These are phyloP conservation scores for Nothoprocta perdicaria DNA, from an alignment of 2,113 vertebrate genomes.

Conservation along the genomic window DNA sequence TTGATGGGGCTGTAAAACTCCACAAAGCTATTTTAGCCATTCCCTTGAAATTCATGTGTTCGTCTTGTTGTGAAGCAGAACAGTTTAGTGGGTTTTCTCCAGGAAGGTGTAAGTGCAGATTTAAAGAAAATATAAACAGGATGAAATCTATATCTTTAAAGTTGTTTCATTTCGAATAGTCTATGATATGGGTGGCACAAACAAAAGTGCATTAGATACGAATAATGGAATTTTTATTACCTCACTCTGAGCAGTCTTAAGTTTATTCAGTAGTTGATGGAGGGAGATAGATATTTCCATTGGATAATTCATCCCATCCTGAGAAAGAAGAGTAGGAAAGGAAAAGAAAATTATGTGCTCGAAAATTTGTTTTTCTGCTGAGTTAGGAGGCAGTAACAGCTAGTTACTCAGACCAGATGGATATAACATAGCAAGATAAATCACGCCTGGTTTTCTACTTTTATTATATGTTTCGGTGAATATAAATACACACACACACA, in stretches of 20 bases:
- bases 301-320: constrained; percentile 5
- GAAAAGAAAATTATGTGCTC: not conserved
- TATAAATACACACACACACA: no score
- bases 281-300: constrained; percentile 19
- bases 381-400: not conserved
- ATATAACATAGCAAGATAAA: not conserved
- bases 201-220: constrained; percentile 12
- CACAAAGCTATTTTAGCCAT: not conserved
- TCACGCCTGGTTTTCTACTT: not conserved
- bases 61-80: not conserved
- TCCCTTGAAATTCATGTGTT: not conserved
- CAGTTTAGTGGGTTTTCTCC: not conserved
- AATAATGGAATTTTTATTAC: not conserved
- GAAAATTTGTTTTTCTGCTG: constrained; percentile 12
- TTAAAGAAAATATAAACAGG: not conserved
- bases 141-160: not conserved
- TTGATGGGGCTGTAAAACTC: not conserved
- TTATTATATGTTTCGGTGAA: not conserved
- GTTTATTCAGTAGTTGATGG: not conserved
- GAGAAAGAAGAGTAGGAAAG: not conserved
- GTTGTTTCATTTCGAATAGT: not conserved
- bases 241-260: not conserved
- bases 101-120: not conserved
- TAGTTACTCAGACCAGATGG: not conserved
- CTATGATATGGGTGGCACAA: not conserved